These are phyloP conservation scores for Omphaloscelis lunosa DNA, from an alignment of 2,888 invertebrate species.

Conservation along the genomic window DNA sequence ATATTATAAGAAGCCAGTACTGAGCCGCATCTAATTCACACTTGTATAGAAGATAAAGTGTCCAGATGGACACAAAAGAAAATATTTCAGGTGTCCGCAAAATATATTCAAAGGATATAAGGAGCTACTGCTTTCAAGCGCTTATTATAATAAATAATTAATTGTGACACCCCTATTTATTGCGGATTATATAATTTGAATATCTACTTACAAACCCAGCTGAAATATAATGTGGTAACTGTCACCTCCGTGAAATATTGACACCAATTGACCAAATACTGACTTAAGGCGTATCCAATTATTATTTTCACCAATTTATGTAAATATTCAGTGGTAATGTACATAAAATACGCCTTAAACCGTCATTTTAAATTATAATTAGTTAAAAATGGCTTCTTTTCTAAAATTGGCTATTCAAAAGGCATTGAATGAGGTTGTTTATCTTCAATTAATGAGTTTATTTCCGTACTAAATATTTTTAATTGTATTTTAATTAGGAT, in stretches of 20 bases:
- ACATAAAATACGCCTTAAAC: constrained; percentile 24
- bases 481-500: constrained; percentile 51
- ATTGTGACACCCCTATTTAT: constrained; percentile 46
- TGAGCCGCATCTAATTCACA: constrained; percentile 61
- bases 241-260: neutral
- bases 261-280: constrained; percentile 1
- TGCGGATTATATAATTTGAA: constrained; percentile 1
- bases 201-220: neutral
- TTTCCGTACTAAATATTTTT: constrained; percentile 51
- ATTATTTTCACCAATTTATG: constrained; percentile 25
- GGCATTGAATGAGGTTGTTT: constrained; percentile 41
- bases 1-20: constrained; percentile 50
- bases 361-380: constrained; percentile 44
- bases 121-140: constrained; percentile 24
- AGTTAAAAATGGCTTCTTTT: constrained; percentile 30
- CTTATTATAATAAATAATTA: constrained; percentile 59
- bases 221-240: neutral
- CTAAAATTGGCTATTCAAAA: constrained; percentile 32
- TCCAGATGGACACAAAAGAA: constrained; percentile 66
- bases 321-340: constrained; percentile 42
- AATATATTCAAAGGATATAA: constrained; percentile 51
- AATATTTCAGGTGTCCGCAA: constrained; percentile 68
- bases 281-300: neutral
- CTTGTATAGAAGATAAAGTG: constrained; percentile 36
- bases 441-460: constrained; percentile 43